These are phyloP conservation scores for Coenobita brevimanus DNA, from an alignment of 1,140 invertebrate genomes.

Conservation along the genomic window DNA sequence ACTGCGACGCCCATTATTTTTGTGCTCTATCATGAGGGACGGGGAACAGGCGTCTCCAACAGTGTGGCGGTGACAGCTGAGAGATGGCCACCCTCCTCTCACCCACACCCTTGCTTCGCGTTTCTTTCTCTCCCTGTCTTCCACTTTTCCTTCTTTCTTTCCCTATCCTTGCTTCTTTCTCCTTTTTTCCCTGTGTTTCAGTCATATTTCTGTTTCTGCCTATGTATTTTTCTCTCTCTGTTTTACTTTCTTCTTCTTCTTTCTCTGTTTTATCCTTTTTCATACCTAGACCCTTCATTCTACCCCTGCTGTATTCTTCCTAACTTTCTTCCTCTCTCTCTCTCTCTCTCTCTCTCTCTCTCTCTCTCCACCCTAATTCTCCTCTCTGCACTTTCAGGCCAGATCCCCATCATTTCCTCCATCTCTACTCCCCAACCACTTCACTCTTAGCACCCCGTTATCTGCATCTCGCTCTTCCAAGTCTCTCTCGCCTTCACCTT, in stretches of 20 bases:
- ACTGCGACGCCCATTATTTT: too few relatives aligned
- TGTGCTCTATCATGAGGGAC: too few relatives aligned
- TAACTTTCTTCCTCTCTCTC: conserved; percentile 13
- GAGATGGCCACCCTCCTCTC: not conserved
- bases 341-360: conserved; percentile 27
- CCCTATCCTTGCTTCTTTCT: not conserved
- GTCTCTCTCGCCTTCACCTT: too few relatives aligned
- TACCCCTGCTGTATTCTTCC: not conserved
- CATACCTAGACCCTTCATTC: not conserved
- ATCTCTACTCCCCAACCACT: too few relatives aligned
- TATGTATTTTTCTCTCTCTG: too few relatives aligned
- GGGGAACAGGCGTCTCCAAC: too few relatives aligned
- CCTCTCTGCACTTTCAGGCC: not conserved
- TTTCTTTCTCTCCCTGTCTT: not conserved
- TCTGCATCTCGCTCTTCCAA: too few relatives aligned
- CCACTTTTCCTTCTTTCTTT: not conserved
- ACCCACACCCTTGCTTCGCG: too few relatives aligned
- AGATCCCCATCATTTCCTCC: too few relatives aligned
- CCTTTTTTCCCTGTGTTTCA: not conserved
- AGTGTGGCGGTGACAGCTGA: too few relatives aligned
- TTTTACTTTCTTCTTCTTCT: not conserved
- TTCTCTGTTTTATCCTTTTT: not conserved
- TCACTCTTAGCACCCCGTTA: too few relatives aligned
- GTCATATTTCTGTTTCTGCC: not conserved
- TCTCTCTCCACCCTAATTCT: not conserved